Conservation (phyloP, 2,113 vertebrate genomes). For the Ameiurus melas region DNA sequence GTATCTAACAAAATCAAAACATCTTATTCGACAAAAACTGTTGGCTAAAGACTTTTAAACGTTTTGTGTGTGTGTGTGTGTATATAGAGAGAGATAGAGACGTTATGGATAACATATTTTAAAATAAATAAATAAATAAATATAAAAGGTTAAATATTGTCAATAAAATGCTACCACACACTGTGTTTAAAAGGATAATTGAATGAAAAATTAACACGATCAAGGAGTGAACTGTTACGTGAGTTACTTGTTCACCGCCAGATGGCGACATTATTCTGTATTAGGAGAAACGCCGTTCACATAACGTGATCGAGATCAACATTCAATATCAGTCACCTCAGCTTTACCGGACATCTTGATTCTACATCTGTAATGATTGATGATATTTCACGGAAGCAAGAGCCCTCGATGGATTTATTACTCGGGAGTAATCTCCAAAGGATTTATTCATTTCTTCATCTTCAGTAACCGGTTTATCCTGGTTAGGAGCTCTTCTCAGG, state of each 20-base stretch:
- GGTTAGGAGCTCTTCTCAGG: neutral
- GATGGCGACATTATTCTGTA: constrained; percentile 8
- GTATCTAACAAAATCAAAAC: no score
- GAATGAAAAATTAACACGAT: neutral
- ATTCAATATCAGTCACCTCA: neutral
- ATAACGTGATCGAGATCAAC: no score
- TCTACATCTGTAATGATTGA: neutral
- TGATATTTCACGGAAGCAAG: neutral
- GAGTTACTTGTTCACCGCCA: neutral
- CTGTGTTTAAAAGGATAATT: neutral
- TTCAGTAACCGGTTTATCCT: neutral
- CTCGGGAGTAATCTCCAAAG: neutral
- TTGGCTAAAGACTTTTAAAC: no score
- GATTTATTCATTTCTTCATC: neutral
- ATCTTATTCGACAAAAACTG: no score
- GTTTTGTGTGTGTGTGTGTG: no score
- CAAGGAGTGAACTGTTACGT: neutral
- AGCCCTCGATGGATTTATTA: neutral
- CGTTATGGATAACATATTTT: neutral
- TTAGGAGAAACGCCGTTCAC: neutral
- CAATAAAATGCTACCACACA: neutral
- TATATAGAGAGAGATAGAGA: no score
- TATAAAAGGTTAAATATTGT: neutral
- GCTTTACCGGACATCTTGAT: neutral
- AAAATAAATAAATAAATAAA: no score